Evolutionary conservation across 2,888 invertebrate genomes (phyloP), one percentile per base, ranked within the genome.

Genomic region (Pogonocherus hispidulus): DNA sequence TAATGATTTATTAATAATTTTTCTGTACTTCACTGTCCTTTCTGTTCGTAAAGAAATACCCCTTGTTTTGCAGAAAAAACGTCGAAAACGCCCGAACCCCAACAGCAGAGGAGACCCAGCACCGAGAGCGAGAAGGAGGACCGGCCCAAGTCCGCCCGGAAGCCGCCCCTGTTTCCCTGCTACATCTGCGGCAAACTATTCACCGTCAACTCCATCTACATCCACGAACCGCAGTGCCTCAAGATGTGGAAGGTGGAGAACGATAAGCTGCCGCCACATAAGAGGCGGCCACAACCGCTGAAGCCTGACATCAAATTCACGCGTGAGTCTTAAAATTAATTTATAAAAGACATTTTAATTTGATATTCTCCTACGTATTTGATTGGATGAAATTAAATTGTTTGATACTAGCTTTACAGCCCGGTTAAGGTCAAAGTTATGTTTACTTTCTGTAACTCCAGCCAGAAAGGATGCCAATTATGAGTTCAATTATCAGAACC

Each of bases 171-270:
- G 69, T 84, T 87, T 32, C 84, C 86, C 27, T 92, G 91, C 78
- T 91, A 91, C 82, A 87, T 92, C 68, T 92, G 92, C 80, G 90
- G 91, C 9, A 85, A 90, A 35, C 87, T 90, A 74, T 92, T 91
- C 80, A 90, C 90, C 19, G 86, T 89, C 6, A 87, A 87, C 73
- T 90, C 90, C 49, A 88, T 91, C 60, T 84, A 85, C 62, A 90
- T 91, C 69, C 91, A 92, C 82, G 90, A 91, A 78, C 91, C 91
- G 1, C 90, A 91, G 80, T 92, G 92, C 80, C 81, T 91, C 68
- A 87, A 89, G 79, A 90, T 89, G 81, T 92, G 91, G 91, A 86
- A 87, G 66, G 72, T 79, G 18, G 90, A 91, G 80, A 91, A 92
- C 81, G 87, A 88, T 44, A 88, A 89, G 74, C 82, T 91, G 70